Evolutionary conservation across 2,888 invertebrate genomes (phyloP).

Genomic region (Halictus quadricinctus): DNA sequence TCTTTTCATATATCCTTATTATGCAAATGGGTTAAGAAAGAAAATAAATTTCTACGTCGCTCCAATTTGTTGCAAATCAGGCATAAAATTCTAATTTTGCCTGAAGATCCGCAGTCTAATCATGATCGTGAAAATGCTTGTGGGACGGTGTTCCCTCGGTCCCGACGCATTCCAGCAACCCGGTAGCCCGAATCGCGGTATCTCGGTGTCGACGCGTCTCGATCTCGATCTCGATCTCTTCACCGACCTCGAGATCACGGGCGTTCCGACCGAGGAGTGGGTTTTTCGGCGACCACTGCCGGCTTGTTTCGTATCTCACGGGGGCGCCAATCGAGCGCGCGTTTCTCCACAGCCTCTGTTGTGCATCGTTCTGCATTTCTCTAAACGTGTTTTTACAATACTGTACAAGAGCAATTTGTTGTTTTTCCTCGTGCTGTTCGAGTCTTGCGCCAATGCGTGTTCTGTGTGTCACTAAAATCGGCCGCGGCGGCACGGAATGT

Average conservation of each 20-base stretch:
- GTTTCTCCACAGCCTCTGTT: slow-evolving; percentile 66
- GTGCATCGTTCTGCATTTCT: slow-evolving; percentile 62
- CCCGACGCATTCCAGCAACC: neutral
- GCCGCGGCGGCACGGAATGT: slow-evolving; percentile 10
- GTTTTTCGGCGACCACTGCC: slow-evolving; percentile 46
- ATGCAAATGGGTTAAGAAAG: neutral
- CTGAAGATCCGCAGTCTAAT: neutral
- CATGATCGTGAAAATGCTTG: neutral
- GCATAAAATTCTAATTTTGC: neutral
- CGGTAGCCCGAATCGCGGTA: slow-evolving; percentile 47
- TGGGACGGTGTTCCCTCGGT: neutral
- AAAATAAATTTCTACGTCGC: neutral
- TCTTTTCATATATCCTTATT: too few relatives aligned
- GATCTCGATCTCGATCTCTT: slow-evolving; percentile 26
- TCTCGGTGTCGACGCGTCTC: slow-evolving; percentile 23
- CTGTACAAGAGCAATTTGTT: slow-evolving; percentile 53
- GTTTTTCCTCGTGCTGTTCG: slow-evolving; percentile 56
- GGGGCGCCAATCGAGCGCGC: slow-evolving; percentile 59
- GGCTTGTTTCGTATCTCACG: slow-evolving; percentile 59
- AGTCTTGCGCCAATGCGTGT: slow-evolving; percentile 62
- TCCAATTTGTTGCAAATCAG: too few relatives aligned
- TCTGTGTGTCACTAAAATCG: slow-evolving; percentile 52
- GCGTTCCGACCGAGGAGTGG: slow-evolving; percentile 30
- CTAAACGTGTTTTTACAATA: slow-evolving; percentile 31
- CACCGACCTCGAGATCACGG: slow-evolving; percentile 31